Percentiles rank a stretch among this genome's conserved stretches.
These are phyloP conservation scores for Nettapus auritus DNA, from an alignment of 2,113 vertebrate genomes.

Conservation along the genomic window DNA sequence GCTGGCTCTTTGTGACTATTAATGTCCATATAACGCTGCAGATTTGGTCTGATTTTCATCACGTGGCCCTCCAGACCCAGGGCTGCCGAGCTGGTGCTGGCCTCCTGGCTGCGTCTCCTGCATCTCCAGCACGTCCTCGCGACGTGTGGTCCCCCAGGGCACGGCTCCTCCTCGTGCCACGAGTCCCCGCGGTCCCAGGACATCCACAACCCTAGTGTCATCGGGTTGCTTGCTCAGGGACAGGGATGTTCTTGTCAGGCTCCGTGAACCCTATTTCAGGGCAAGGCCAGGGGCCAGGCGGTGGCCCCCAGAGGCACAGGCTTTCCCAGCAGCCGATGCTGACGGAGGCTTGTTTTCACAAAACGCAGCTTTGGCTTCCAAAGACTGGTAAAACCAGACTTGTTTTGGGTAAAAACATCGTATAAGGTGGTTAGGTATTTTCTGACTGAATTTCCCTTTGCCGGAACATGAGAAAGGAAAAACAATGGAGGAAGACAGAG, in stretches of 20 bases:
- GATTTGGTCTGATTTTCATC: neutral
- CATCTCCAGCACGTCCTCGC: neutral
- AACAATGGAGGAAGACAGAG: neutral
- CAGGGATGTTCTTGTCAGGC: neutral
- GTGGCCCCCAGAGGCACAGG: neutral
- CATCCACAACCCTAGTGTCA: rapidly evolving
- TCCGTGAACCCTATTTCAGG: neutral
- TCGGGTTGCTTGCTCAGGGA: neutral
- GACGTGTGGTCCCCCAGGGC: rapidly evolving
- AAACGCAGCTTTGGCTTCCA: neutral
- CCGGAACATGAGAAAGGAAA: neutral
- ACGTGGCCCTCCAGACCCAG: neutral
- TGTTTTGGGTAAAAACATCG: constrained; percentile 8
- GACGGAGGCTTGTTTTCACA: neutral
- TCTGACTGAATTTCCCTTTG: neutral
- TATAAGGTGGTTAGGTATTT: neutral
- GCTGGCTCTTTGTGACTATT: neutral
- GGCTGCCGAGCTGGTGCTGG: neutral
- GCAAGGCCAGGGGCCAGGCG: neutral
- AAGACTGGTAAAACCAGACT: neutral
- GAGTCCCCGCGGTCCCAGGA: neutral
- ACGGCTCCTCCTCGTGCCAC: neutral
- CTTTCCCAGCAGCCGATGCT: neutral
- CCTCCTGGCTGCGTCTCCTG: neutral
- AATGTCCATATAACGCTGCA: neutral